Conservation (phyloP, 2,888 invertebrate genomes). For the Rugalucina vietnamica region DNA sequence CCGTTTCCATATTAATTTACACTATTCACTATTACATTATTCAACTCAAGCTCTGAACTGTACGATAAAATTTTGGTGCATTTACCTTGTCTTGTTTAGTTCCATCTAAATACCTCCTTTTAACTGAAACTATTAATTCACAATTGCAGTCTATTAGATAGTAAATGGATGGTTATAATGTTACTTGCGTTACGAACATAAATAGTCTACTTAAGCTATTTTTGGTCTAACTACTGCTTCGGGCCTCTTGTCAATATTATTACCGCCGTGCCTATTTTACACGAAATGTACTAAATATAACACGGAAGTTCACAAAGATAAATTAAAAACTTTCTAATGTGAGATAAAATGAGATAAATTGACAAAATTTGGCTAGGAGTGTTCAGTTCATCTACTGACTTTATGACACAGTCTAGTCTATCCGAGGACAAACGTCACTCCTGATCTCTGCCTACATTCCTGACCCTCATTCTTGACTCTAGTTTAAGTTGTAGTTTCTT, state of each 20-base stretch:
- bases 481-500: no score
- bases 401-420: no score
- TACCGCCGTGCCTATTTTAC: neutral
- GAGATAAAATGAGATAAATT: neutral
- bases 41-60: no score
- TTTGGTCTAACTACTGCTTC: neutral
- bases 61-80: no score
- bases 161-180: neutral
- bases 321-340: neutral
- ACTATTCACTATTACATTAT: no score
- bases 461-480: no score
- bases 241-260: neutral
- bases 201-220: neutral
- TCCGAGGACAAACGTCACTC: no score
- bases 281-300: conserved; percentile 9
- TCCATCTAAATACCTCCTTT: neutral
- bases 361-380: neutral
- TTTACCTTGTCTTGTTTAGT: no score
- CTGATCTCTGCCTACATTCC: no score
- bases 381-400: neutral
- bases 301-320: neutral
- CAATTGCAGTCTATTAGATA: neutral
- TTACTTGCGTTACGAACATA: neutral
- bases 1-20: no score
- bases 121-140: neutral